These are phyloP conservation scores for Hormaphis cornu DNA, from an alignment of 1,140 invertebrate species.

Conservation along the genomic window DNA sequence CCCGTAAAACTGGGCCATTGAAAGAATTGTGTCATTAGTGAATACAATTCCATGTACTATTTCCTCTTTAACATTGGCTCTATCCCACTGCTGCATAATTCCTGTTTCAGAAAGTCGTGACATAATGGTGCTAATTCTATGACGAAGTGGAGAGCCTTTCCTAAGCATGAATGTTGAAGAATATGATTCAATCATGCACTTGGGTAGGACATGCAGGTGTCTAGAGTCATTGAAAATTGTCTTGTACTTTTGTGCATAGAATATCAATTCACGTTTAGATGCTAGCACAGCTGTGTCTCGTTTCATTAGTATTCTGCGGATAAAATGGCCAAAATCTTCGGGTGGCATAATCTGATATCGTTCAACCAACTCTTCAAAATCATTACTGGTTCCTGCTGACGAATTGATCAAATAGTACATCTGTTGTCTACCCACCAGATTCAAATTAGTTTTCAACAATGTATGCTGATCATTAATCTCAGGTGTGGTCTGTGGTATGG, in stretches of 20 bases:
- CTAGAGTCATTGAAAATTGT: slow-evolving; percentile 16
- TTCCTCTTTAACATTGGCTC: slow-evolving; percentile 2
- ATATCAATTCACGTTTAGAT: slow-evolving; percentile 35
- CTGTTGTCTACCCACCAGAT: slow-evolving; percentile 36
- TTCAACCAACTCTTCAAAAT: slow-evolving; percentile 35
- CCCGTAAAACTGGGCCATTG: slow-evolving; percentile 27
- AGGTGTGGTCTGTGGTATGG: slow-evolving; percentile 35
- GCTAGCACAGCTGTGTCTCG: slow-evolving; percentile 36
- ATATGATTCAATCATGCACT: slow-evolving; percentile 35
- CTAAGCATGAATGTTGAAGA: slow-evolving; percentile 36
- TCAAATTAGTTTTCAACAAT: slow-evolving; percentile 35
- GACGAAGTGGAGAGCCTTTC: slow-evolving; percentile 34
- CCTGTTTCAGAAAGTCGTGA: slow-evolving; percentile 36
- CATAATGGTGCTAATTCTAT: slow-evolving; percentile 34
- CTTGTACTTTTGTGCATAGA: slow-evolving; percentile 30
- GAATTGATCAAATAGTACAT: slow-evolving; percentile 38
- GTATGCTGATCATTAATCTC: slow-evolving; percentile 36
- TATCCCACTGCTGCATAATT: slow-evolving; percentile 34
- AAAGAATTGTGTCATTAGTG: slow-evolving; percentile 15
- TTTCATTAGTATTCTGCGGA: slow-evolving; percentile 34
- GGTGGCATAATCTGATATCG: slow-evolving; percentile 37
- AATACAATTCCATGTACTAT: slow-evolving; percentile 1
- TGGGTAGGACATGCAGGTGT: slow-evolving; percentile 33
- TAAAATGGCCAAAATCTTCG: slow-evolving; percentile 32
- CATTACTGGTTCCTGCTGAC: slow-evolving; percentile 35